A percentile compares a stretch with the other conserved stretches of the same genome.
Conservation (phyloP, 2,888 invertebrate species). For the Eretmocerus hayati region DNA sequence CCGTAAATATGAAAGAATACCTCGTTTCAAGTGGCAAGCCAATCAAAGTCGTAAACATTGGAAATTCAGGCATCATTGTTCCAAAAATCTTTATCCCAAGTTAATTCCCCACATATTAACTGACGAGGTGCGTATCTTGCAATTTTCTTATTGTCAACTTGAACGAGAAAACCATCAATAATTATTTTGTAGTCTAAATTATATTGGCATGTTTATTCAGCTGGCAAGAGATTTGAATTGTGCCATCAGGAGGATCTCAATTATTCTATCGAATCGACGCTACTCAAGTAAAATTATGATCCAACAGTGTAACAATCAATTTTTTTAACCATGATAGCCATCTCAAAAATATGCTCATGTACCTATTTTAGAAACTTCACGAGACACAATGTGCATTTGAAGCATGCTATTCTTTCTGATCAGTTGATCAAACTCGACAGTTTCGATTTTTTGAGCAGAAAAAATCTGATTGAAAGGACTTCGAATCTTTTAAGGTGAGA, state of each 20-base stretch:
- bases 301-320: not conserved
- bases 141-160: not conserved
- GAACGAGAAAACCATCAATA: not conserved
- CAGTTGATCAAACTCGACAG: conserved; percentile 3
- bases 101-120: conserved; percentile 1
- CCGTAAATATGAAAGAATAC: not conserved
- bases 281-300: conserved; percentile 3
- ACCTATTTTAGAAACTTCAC: too few species aligned
- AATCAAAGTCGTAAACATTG: conserved; percentile 7
- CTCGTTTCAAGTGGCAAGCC: not conserved
- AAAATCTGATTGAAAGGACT: not conserved
- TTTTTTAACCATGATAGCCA: not conserved
- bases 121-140: conserved; percentile 6
- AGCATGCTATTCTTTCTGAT: conserved; percentile 4
- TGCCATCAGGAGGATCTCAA: not conserved
- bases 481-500: conserved; percentile 5
- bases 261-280: not conserved
- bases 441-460: not conserved
- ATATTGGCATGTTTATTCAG: conserved; percentile 7
- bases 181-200: conserved; percentile 4
- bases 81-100: conserved; percentile 1
- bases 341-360: too few species aligned
- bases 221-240: not conserved
- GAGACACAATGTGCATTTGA: not conserved
- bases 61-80: conserved; percentile 4